phyloP scores from a whole-genome alignment of 2,888 invertebrate genomes.

The Dexiosoma caninum region DNA sequence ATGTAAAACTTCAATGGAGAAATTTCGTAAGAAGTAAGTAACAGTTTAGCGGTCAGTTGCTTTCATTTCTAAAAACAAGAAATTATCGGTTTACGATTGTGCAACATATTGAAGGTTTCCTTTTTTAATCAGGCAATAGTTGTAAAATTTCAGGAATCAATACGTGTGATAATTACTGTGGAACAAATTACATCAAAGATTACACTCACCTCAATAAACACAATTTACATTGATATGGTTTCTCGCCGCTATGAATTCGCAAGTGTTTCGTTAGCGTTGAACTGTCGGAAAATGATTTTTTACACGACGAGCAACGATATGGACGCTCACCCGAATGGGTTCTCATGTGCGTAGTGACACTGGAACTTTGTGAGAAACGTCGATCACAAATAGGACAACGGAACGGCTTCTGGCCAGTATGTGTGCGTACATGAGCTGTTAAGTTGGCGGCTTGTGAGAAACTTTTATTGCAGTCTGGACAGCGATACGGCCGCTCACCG shows the following conservation, averaged over 20 bases:
- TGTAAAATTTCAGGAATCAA: too few species aligned
- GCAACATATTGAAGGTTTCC: too few species aligned
- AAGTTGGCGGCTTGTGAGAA: conserved; percentile 99
- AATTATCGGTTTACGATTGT: too few species aligned
- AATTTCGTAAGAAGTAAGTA: too few species aligned
- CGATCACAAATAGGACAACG: conserved; percentile 98
- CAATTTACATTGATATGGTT: conserved; percentile 98
- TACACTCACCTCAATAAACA: conserved; percentile 89
- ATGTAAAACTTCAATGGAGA: too few species aligned
- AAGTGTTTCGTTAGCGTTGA: conserved; percentile 98
- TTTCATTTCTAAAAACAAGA: too few species aligned
- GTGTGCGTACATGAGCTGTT: conserved; percentile 93
- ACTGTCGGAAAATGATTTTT: conserved; percentile 99
- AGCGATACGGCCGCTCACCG: conserved; percentile 87
- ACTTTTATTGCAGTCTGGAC: conserved; percentile 96
- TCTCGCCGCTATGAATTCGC: conserved; percentile 86
- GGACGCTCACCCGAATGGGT: conserved; percentile 99
- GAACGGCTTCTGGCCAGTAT: conserved; percentile 99
- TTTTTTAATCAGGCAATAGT: too few species aligned
- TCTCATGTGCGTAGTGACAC: conserved; percentile 98
- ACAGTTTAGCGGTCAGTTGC: too few species aligned
- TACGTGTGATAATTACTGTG: too few species aligned
- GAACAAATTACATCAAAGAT: too few species aligned
- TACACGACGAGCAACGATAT: conserved; percentile 96
- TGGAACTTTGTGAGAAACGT: conserved; percentile 96